Percentiles rank a stretch among this genome's conserved stretches.
Evolutionary conservation across 1,140 invertebrate species (phyloP).

Genomic region (Drosophila saltans): DNA sequence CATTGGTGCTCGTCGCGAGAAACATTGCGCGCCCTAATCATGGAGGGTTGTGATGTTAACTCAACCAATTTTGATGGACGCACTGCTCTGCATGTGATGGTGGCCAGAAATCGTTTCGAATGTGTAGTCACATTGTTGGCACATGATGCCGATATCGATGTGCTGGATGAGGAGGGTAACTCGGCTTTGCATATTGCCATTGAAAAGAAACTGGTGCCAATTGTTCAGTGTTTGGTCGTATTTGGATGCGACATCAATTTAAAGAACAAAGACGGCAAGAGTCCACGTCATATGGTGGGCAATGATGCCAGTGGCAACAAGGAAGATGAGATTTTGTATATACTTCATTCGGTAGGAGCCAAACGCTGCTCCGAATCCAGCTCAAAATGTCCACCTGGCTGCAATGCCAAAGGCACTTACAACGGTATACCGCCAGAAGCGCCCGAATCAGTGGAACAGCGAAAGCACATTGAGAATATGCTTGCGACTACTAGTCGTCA

Average conservation of each 20-base stretch:
- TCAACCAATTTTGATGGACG: slow-evolving; percentile 91
- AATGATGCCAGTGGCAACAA: slow-evolving; percentile 84
- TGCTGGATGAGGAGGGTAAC: slow-evolving; percentile 91
- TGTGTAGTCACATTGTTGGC: slow-evolving; percentile 92
- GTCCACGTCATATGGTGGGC: slow-evolving; percentile 90
- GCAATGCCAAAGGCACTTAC: slow-evolving; percentile 85
- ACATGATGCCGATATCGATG: slow-evolving; percentile 87
- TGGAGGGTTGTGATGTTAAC: slow-evolving; percentile 93
- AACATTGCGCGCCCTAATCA: slow-evolving; percentile 91
- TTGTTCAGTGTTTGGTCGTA: slow-evolving; percentile 92
- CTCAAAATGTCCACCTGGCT: slow-evolving; percentile 84
- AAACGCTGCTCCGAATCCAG: slow-evolving; percentile 84
- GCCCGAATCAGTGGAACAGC: slow-evolving; percentile 84
- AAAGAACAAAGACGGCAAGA: slow-evolving; percentile 88
- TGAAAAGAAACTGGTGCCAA: slow-evolving; percentile 86
- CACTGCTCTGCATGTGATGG: slow-evolving; percentile 95
- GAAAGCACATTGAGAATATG: slow-evolving; percentile 84
- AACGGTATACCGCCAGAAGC: slow-evolving; percentile 87
- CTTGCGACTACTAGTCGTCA: slow-evolving; percentile 79
- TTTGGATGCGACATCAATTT: slow-evolving; percentile 95
- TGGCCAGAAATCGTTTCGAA: slow-evolving; percentile 87
- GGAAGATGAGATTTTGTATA: slow-evolving; percentile 90
- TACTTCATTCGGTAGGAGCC: slow-evolving; percentile 94
- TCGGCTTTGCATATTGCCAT: slow-evolving; percentile 91
- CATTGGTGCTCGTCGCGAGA: slow-evolving; percentile 94